A percentile compares a stretch with the other conserved stretches of the same genome.
phyloP scores from a whole-genome alignment of 2,797 vertebrate species.

The Acrossocheilus wenchowensis region DNA sequence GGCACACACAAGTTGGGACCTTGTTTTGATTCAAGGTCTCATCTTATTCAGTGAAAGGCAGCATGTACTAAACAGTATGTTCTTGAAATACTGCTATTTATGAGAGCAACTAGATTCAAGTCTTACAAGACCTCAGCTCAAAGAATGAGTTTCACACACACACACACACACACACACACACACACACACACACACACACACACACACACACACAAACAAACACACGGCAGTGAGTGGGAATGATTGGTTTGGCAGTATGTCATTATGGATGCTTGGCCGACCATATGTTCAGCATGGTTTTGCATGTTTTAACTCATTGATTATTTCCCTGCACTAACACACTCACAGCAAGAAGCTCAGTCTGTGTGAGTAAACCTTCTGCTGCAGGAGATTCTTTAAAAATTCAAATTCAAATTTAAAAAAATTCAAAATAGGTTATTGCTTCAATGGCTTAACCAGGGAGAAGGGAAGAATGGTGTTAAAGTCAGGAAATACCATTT shows the following conservation, averaged over 20 bases:
- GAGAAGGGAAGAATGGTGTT: conserved; percentile 1
- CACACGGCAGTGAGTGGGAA: conserved; percentile 15
- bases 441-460: conserved; percentile 27
- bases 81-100: conserved; percentile 41
- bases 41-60: conserved; percentile 23
- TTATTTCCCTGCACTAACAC: conserved; percentile 36
- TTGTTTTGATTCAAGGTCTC: conserved; percentile 34
- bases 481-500: background rate
- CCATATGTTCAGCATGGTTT: conserved; percentile 45
- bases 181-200: too few relatives aligned
- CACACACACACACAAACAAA: conserved; percentile 7
- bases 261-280: conserved; percentile 29
- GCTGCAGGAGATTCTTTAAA: conserved; percentile 35
- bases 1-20: background rate
- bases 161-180: conserved; percentile 15
- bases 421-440: conserved; percentile 48
- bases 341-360: conserved; percentile 40
- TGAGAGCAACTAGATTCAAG: conserved; percentile 50
- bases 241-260: conserved; percentile 41
- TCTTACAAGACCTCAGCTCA: conserved; percentile 26
- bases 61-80: conserved; percentile 40
- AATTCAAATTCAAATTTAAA: background rate
- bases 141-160: conserved; percentile 30
- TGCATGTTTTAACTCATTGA: conserved; percentile 46
- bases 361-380: conserved; percentile 40